Base-by-base conservation (phyloP, 2,888 invertebrate genomes). In the Odontocolon sp. region DNA sequence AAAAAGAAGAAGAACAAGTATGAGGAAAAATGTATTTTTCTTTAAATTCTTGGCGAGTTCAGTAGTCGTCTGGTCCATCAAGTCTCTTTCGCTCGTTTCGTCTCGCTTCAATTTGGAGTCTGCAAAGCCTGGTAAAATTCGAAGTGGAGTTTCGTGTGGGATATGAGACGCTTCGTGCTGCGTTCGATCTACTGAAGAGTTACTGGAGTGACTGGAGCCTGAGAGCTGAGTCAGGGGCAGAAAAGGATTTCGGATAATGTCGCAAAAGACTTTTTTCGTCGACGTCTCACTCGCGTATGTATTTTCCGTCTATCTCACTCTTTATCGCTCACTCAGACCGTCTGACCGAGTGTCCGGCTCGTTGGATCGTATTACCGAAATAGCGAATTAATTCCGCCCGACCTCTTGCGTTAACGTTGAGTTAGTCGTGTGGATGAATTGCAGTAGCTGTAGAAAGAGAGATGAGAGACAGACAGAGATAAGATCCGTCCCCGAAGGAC, bases 401-500 rank as follows among this genome's bases (percentile, higher is more conserved):
- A 50, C 8, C 50, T 38, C 18, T 69, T 63, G 63, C 45, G 68
- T 57, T 54, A 61, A 28, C 63, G 54, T 47, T 38, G 56, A 47
- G 18, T 16, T 36, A 57, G 47, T 50, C 28, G 54, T 14, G 56
- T 21, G 47, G 26, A 69, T 57, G 47, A 71, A 57, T 64, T 14
- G 64, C 42, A 38, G 50, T 40, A 31, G 6, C 33, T 36, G 45
- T 21, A 38, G 28, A 38, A 4, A 36, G 38, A 40, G 28, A 47
- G n/a, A 40, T 31, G 45, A 59, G 18, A 59, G 66, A 66, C 61
- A 16, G 61, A 57, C 54, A 59, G 31, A 23, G 68, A 77, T 71
- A 72, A 77, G 77, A 77, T 72, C 77, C 42, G 47, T 42, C 47
- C 57, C 36, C 57, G 72, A 72, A 64, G 77, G 68, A 72, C 67